Evolutionary conservation across 2,888 invertebrate genomes (phyloP), one percentile per base, ranked within the genome.

Genomic region (Amphipoea oculea): DNA sequence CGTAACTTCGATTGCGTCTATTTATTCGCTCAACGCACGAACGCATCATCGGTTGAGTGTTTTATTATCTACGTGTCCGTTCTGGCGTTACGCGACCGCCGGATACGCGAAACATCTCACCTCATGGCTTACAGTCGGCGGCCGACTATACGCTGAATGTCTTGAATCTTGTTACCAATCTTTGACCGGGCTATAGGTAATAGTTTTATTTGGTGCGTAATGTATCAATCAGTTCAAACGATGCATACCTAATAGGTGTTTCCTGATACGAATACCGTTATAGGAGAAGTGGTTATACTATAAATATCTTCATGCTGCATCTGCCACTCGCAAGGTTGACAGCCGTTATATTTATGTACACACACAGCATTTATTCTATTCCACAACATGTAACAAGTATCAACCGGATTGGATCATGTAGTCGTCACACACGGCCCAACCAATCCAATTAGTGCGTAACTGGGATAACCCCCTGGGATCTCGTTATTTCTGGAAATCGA

Each of bases 371-470:
- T 84, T 82, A 72, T 73, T 82, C 48, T 68, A 79, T 84, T 70
- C 69, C 4, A 48, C 69, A 48, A 66, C 4, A 73, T 70, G 54
- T 54, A 20, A 73, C 81, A 65, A 62, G 81, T 68, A 45, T 54
- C 20, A 74, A 80, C 81, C 42, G 63, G 68, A 81, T 80, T 60
- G 42, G 68, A 57, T 74, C 51, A 57, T 73, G 29, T 48, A 81
- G 29, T 54, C 60, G 51, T 65, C 40, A 65, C 62, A 62, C 12
- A 68, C 45, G 6, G 65, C 42, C n/a, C 48, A 45, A 60, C 45
- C 77, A 76, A 86, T 85, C 83, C 79, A 74, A 86, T 85, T 79
- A 85, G 54, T 63, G 14, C 23, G 36, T 72, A 60, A 70, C 82
- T 73, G 67, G 65, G 72, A 79, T 65, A 82, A 78, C 45, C 70